Percentiles rank a stretch among this genome's conserved stretches.
These are phyloP conservation scores for Phytoseiulus persimilis DNA, from an alignment of 2,888 invertebrate genomes.

Conservation along the genomic window DNA sequence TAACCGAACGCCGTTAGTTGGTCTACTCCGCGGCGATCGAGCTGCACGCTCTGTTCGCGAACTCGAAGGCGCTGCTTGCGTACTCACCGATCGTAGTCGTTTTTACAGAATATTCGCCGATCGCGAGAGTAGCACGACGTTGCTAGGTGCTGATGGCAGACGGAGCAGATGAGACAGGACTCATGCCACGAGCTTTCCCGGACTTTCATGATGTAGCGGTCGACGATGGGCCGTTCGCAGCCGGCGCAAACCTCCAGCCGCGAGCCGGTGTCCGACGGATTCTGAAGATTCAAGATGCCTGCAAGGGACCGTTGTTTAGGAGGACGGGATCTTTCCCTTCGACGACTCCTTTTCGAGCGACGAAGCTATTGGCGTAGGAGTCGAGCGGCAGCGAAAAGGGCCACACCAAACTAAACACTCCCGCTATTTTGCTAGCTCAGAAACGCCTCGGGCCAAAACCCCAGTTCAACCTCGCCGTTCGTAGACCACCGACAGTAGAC, in stretches of 20 bases:
- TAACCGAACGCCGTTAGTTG: background rate
- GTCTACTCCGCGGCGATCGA: background rate
- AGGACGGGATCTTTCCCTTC: background rate
- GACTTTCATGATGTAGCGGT: constrained; percentile 87
- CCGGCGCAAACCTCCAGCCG: constrained; percentile 73
- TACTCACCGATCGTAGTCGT: constrained; percentile 85
- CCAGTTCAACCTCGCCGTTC: background rate
- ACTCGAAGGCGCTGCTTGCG: background rate
- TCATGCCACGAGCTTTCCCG: constrained; percentile 93
- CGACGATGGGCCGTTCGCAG: constrained; percentile 87
- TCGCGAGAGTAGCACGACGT: constrained; percentile 91
- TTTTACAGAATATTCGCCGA: constrained; percentile 88
- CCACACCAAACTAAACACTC: background rate
- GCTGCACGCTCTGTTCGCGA: background rate
- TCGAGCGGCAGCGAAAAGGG: background rate
- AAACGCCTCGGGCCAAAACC: background rate
- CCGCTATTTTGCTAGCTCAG: background rate
- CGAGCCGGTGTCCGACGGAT: constrained; percentile 9
- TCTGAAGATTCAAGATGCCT: constrained; percentile 27
- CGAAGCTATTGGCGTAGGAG: background rate
- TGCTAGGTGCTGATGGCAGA: constrained; percentile 77
- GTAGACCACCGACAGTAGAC: background rate
- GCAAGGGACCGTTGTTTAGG: background rate
- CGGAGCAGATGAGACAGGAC: constrained; percentile 86
- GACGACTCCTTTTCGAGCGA: background rate